Conservation (phyloP, 1,140 invertebrate genomes). For the Drosophila trapezifrons region DNA sequence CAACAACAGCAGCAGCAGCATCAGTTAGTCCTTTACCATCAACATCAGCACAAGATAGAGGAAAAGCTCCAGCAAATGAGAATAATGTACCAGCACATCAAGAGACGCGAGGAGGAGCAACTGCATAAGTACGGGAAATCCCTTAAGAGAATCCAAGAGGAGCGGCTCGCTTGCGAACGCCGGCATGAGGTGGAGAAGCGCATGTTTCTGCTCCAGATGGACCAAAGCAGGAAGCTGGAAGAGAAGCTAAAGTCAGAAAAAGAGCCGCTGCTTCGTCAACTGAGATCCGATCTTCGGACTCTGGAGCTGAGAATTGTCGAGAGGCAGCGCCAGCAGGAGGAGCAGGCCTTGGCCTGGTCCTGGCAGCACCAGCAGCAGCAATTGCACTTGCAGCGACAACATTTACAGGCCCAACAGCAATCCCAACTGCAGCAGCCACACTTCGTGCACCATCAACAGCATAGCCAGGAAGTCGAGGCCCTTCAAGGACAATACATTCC, state of each 20-base stretch:
- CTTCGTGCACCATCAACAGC: conserved; percentile 14
- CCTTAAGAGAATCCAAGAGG: conserved; percentile 34
- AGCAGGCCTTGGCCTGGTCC: conserved; percentile 11
- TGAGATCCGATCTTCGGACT: conserved; percentile 12
- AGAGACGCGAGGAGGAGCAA: conserved; percentile 52
- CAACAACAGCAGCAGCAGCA: conserved; percentile 9
- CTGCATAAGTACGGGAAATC: conserved; percentile 24
- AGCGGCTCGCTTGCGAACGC: conserved; percentile 37
- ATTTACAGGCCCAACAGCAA: conserved; percentile 25
- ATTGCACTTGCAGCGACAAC: conserved; percentile 19
- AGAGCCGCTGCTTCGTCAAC: conserved; percentile 18
- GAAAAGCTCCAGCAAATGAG: conserved; percentile 52
- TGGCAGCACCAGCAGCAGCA: conserved; percentile 33
- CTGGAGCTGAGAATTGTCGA: conserved; percentile 36
- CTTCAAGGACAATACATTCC: background rate
- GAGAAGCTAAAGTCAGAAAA: conserved; percentile 30
- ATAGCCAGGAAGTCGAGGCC: background rate
- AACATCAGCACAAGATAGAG: conserved; percentile 18
- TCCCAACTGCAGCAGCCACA: conserved; percentile 14
- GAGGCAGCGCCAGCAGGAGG: conserved; percentile 31
- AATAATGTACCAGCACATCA: conserved; percentile 38
- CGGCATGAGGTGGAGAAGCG: conserved; percentile 56
- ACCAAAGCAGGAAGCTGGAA: conserved; percentile 50
- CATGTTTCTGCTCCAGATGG: conserved; percentile 51
- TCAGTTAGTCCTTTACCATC: conserved; percentile 28